phyloP scores from a whole-genome alignment of 2,113 vertebrate genomes.

The Acrocephalus arundinaceus region DNA sequence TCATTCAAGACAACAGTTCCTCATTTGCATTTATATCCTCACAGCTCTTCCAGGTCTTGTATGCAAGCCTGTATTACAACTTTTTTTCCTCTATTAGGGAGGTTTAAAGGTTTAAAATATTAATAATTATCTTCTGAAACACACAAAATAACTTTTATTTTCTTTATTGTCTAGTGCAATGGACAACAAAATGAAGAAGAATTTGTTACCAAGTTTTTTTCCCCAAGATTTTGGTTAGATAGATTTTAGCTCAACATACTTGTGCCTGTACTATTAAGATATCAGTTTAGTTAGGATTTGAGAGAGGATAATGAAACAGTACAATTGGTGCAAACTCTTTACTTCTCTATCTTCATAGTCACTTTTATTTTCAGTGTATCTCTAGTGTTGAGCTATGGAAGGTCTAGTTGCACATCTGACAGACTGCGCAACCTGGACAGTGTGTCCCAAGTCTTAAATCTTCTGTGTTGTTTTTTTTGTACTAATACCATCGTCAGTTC shows the following conservation, averaged over 20 bases:
- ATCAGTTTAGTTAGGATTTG: neutral
- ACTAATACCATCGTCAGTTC: neutral
- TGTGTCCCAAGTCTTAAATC: neutral
- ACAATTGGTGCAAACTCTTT: neutral
- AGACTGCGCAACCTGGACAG: neutral
- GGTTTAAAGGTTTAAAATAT: neutral
- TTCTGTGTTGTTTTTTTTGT: neutral
- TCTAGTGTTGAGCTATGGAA: neutral
- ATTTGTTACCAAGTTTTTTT: neutral
- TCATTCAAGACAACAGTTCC: neutral
- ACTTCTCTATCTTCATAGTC: neutral
- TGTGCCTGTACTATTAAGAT: neutral
- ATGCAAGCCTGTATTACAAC: neutral
- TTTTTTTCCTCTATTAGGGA: neutral
- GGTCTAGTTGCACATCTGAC: neutral
- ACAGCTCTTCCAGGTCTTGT: neutral
- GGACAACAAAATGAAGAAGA: neutral
- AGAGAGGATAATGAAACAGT: neutral
- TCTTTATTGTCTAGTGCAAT: neutral
- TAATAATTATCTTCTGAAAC: neutral
- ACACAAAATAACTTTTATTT: neutral
- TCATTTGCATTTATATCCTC: rapidly evolving
- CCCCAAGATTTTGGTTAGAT: neutral
- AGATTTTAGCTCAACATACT: neutral
- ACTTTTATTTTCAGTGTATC: neutral